phyloP scores from a whole-genome alignment of 2,888 invertebrate genomes.

The Drosophila niveifrons region DNA sequence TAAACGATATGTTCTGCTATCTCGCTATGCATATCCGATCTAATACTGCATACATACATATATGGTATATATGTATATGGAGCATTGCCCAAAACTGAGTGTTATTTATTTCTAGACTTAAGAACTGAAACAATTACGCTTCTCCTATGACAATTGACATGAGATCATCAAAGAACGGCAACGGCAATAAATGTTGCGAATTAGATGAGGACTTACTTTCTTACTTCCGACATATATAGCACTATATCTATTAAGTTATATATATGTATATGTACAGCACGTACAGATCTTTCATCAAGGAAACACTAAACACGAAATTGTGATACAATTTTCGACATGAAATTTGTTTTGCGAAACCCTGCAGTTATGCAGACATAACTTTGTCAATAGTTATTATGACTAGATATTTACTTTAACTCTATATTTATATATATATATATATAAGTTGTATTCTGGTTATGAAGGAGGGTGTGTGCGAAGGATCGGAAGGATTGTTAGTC shows the following conservation, averaged over 20 bases:
- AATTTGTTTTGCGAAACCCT: slow-evolving; percentile 8
- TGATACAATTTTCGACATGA: slow-evolving; percentile 4
- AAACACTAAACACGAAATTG: background rate
- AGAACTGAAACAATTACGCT: slow-evolving; percentile 45
- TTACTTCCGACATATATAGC: background rate
- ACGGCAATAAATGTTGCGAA: slow-evolving; percentile 16
- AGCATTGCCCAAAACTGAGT: background rate
- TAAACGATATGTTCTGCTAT: slow-evolving; percentile 71
- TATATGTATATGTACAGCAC: slow-evolving; percentile 1
- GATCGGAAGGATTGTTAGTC: background rate
- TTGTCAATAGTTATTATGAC: background rate
- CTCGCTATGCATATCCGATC: slow-evolving; percentile 8
- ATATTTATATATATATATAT: background rate
- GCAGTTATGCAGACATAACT: slow-evolving; percentile 3
- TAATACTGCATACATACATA: slow-evolving; percentile 14
- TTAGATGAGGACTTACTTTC: background rate
- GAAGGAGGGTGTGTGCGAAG: background rate
- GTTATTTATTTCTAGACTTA: slow-evolving; percentile 23
- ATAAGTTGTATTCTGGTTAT: background rate
- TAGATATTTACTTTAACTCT: slow-evolving; percentile 3
- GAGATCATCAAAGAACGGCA: slow-evolving; percentile 58
- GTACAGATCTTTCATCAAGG: slow-evolving; percentile 2
- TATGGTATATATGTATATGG: slow-evolving; percentile 1
- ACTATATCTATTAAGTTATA: slow-evolving; percentile 1
- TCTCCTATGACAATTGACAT: slow-evolving; percentile 64